Evolutionary conservation across 1,140 invertebrate genomes (phyloP).

Genomic region (Eumeta japonica): DNA sequence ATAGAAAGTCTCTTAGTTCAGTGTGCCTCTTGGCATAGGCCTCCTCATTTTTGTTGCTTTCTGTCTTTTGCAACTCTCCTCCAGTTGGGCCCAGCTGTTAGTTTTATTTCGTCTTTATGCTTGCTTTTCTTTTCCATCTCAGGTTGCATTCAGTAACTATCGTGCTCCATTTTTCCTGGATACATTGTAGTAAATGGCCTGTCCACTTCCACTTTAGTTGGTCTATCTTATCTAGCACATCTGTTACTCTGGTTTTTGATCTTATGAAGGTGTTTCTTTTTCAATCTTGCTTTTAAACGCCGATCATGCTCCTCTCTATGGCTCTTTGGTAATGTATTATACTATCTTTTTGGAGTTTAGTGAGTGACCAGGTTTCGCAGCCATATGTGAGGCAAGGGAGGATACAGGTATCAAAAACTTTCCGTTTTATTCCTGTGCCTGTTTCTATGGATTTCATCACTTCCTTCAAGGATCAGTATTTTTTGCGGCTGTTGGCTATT

Average conservation of each 20-base stretch:
- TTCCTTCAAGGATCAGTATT: constrained; percentile 6
- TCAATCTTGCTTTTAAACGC: not conserved
- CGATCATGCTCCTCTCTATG: constrained; percentile 7
- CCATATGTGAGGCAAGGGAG: constrained; percentile 6
- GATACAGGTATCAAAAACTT: constrained; percentile 5
- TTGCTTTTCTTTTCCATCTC: too few species aligned
- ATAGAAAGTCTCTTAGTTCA: too few species aligned
- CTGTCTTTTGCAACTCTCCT: too few species aligned
- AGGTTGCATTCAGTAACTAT: constrained; percentile 1
- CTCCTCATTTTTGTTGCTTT: too few species aligned
- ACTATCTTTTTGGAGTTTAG: constrained; percentile 1
- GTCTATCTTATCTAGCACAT: not conserved
- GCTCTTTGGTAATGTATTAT: constrained; percentile 2
- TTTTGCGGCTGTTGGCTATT: constrained; percentile 3
- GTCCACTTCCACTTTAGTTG: constrained; percentile 6
- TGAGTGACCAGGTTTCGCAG: constrained; percentile 6
- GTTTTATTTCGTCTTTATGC: too few species aligned
- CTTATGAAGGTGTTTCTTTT: not conserved
- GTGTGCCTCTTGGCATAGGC: too few species aligned
- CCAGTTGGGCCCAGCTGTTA: too few species aligned
- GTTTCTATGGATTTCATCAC: constrained; percentile 2
- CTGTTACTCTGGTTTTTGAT: not conserved
- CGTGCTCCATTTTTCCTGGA: constrained; percentile 2
- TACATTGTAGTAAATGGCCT: constrained; percentile 2
- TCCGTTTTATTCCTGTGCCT: constrained; percentile 1